Percentiles rank a stretch among this genome's conserved stretches.
phyloP scores from a whole-genome alignment of 2,888 invertebrate species.

The Scrobipalpa costella region DNA sequence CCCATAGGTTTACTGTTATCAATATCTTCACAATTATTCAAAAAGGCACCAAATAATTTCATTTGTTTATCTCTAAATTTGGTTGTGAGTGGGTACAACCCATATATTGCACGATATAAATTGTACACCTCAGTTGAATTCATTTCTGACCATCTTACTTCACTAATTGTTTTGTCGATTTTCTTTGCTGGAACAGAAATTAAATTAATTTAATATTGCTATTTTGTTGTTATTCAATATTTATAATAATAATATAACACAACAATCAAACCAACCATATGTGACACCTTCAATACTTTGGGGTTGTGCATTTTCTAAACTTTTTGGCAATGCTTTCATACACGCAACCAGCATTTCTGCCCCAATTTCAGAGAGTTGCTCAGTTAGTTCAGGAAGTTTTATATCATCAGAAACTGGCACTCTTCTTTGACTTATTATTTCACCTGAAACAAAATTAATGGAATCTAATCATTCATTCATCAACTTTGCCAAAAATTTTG shows the following conservation, averaged over 20 bases:
- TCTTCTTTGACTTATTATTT: constrained; percentile 82
- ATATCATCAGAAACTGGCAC: constrained; percentile 80
- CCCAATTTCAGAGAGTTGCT: constrained; percentile 84
- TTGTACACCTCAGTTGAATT: constrained; percentile 84
- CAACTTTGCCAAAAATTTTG: not conserved
- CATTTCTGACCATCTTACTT: constrained; percentile 85
- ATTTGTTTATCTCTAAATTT: constrained; percentile 81
- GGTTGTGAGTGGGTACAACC: constrained; percentile 83
- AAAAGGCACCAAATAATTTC: constrained; percentile 83
- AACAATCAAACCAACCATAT: constrained; percentile 81
- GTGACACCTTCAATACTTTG: constrained; percentile 84
- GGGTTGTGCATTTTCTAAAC: constrained; percentile 78
- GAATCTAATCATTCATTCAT: not conserved
- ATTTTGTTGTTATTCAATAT: not conserved
- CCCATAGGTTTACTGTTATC: constrained; percentile 73
- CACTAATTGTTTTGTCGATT: constrained; percentile 81
- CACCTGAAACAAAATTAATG: constrained; percentile 61
- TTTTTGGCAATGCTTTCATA: constrained; percentile 80
- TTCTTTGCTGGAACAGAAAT: constrained; percentile 84
- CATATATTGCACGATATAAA: constrained; percentile 85
- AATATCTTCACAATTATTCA: constrained; percentile 45
- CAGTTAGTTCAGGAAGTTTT: constrained; percentile 84
- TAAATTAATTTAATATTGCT: no score
- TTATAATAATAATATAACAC: not conserved
- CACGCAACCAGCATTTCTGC: constrained; percentile 84